phyloP scores from a whole-genome alignment of 1,140 invertebrate species.

The Metaphire vulgaris region DNA sequence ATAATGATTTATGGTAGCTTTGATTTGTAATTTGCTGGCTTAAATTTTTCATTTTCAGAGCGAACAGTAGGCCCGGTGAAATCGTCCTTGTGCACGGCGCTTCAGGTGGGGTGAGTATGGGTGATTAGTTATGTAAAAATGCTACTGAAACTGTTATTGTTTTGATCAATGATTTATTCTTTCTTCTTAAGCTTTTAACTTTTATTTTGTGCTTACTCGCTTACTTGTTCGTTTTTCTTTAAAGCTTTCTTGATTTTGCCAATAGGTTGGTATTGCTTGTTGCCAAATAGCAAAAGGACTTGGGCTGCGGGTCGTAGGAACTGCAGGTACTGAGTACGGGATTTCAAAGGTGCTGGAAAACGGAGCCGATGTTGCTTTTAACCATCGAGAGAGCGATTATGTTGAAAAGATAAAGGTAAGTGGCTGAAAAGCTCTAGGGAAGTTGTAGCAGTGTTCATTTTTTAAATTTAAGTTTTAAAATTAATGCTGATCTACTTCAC shows the following conservation, averaged over 20 bases:
- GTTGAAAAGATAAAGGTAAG: not conserved
- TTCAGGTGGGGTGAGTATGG: conserved; percentile 58
- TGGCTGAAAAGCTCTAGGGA: too few relatives aligned
- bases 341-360: not conserved
- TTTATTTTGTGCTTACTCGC: too few relatives aligned
- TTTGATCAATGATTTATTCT: too few relatives aligned
- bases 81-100: conserved; percentile 60
- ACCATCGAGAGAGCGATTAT: not conserved
- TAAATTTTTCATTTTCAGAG: too few relatives aligned
- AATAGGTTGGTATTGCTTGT: conserved; percentile 55
- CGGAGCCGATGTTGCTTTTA: not conserved
- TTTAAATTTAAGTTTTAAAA: too few relatives aligned
- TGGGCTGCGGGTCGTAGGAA: conserved; percentile 47
- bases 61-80: conserved; percentile 51
- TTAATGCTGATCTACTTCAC: too few relatives aligned
- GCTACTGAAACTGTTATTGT: too few relatives aligned
- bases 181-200: too few relatives aligned
- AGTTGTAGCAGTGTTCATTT: too few relatives aligned
- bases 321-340: conserved; percentile 55
- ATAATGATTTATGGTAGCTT: too few relatives aligned
- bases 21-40: too few relatives aligned
- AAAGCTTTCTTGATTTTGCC: not conserved
- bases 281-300: conserved; percentile 56
- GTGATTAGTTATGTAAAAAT: too few relatives aligned
- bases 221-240: not conserved